phyloP scores from a whole-genome alignment of 2,113 vertebrate species.

The Brachionichthys hirsutus region DNA sequence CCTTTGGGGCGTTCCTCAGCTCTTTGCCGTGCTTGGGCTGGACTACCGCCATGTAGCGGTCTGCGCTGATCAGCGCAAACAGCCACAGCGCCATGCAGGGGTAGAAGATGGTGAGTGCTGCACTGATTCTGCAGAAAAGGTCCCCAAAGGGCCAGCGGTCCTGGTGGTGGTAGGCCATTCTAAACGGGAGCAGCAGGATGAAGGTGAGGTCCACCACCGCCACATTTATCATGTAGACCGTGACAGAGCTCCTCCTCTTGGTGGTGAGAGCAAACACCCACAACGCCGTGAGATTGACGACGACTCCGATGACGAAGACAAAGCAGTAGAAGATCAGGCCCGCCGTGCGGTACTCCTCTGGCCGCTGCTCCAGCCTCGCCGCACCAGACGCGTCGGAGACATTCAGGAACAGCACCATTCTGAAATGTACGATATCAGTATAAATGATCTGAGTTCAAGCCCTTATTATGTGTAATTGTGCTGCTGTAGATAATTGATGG shows the following conservation, averaged over 20 bases:
- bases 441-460: no score
- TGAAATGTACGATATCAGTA: constrained; percentile 11
- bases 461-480: no score
- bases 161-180: constrained; percentile 84
- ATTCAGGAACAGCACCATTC: constrained; percentile 53
- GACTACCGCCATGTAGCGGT: constrained; percentile 95
- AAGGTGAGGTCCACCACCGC: constrained; percentile 89
- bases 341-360: constrained; percentile 81
- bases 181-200: constrained; percentile 87
- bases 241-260: constrained; percentile 92
- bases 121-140: constrained; percentile 83
- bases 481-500: no score
- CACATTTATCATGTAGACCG: constrained; percentile 95
- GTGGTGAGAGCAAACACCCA: constrained; percentile 97
- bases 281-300: constrained; percentile 88
- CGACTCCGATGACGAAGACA: constrained; percentile 83
- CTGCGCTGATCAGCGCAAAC: constrained; percentile 89
- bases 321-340: constrained; percentile 87
- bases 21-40: constrained; percentile 91
- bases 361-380: constrained; percentile 50
- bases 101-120: constrained; percentile 88
- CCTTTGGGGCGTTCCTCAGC: constrained; percentile 88
- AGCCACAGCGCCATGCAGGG: constrained; percentile 95
- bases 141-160: constrained; percentile 90
- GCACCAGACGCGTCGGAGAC: constrained; percentile 21